phyloP scores from a whole-genome alignment of 2,888 invertebrate genomes.

The Acanthococcus lagerstroemiae region DNA sequence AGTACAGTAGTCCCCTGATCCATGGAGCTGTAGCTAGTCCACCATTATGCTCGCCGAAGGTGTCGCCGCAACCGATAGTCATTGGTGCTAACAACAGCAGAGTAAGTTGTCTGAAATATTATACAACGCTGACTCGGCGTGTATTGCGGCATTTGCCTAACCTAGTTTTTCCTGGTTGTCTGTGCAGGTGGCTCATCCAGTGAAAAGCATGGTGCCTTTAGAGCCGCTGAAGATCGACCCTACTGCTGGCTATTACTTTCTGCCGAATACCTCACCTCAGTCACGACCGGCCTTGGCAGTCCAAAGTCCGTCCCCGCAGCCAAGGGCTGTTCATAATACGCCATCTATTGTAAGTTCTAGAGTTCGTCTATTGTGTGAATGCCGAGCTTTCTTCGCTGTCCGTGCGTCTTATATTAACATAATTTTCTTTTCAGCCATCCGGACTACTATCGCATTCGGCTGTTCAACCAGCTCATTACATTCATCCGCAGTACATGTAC shows the following conservation, averaged over 20 bases:
- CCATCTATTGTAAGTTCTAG: conserved; percentile 3
- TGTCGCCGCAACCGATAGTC: conserved; percentile 17
- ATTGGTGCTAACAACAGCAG: conserved; percentile 11
- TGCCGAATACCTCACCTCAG: conserved; percentile 18
- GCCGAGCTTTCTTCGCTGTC: too few relatives aligned
- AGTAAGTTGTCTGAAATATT: conserved; percentile 1
- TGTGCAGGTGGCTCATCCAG: conserved; percentile 7
- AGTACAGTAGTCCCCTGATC: conserved; percentile 36
- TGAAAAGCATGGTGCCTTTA: conserved; percentile 19
- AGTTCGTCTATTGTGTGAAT: too few relatives aligned
- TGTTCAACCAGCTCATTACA: conserved; percentile 46
- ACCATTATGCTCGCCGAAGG: conserved; percentile 44
- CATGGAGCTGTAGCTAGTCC: conserved; percentile 48
- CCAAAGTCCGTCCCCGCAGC: conserved; percentile 23
- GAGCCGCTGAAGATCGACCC: conserved; percentile 24
- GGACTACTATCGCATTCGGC: conserved; percentile 13
- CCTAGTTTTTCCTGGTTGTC: background rate
- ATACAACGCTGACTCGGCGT: background rate
- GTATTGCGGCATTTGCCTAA: background rate
- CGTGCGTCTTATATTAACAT: too few relatives aligned
- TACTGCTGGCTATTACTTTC: conserved; percentile 9
- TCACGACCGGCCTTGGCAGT: conserved; percentile 1
- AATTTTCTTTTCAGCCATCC: background rate
- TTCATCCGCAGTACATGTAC: conserved; percentile 46
- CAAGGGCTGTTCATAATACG: conserved; percentile 4